Percentiles rank a stretch among this genome's conserved stretches.
Evolutionary conservation across 2,113 vertebrate species (phyloP).

Genomic region (Takifugu flavidus): DNA sequence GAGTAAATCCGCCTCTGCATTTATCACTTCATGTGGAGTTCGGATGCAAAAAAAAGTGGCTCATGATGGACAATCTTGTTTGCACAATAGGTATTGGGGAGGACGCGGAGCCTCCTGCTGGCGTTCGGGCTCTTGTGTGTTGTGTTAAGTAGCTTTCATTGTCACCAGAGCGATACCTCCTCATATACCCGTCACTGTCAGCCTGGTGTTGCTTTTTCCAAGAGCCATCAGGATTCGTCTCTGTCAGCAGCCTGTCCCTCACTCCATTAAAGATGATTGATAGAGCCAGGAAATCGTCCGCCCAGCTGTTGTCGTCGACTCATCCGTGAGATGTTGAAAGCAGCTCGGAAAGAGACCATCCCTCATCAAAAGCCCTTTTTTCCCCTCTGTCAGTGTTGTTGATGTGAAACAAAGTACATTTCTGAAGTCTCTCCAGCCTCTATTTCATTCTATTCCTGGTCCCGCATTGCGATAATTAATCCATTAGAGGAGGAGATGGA

Average conservation of each 20-base stretch:
- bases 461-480: constrained; percentile 25
- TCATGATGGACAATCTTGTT: constrained; percentile 44
- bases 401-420: constrained; percentile 39
- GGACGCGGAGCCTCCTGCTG: constrained; percentile 33
- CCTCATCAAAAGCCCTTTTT: constrained; percentile 54
- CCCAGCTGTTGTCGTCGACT: constrained; percentile 74
- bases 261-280: constrained; percentile 80
- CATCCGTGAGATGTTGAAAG: constrained; percentile 62
- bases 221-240: constrained; percentile 74
- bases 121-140: constrained; percentile 26
- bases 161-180: constrained; percentile 46
- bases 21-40: constrained; percentile 16
- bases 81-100: constrained; percentile 25
- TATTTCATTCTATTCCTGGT: background rate
- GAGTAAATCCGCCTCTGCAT: constrained; percentile 11
- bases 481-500: constrained; percentile 29
- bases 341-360: constrained; percentile 53
- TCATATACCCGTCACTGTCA: constrained; percentile 65
- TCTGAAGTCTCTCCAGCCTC: constrained; percentile 10
- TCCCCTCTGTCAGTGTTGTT: constrained; percentile 33
- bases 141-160: constrained; percentile 62
- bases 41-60: constrained; percentile 37
- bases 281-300: constrained; percentile 62
- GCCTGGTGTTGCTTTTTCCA: constrained; percentile 67
- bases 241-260: constrained; percentile 71